Evolutionary conservation across 2,888 invertebrate species (phyloP).

Genomic region (Mimumesa dahlbomi): DNA sequence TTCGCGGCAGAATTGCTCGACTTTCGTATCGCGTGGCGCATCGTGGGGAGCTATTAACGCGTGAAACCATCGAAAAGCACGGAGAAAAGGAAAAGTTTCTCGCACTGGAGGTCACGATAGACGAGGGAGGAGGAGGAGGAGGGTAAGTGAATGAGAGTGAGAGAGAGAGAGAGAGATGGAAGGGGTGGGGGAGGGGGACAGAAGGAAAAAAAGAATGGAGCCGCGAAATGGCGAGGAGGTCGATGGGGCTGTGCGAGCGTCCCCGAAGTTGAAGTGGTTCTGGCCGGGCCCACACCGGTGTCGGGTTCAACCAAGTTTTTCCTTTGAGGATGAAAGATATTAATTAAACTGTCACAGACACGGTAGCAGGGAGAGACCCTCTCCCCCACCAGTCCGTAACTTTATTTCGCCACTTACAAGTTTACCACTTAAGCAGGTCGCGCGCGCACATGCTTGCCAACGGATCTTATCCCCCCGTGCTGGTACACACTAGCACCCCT

Average conservation of each 20-base stretch:
- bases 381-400: conserved; percentile 71
- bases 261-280: conserved; percentile 63
- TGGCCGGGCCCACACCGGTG: conserved; percentile 42
- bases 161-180: too few relatives aligned
- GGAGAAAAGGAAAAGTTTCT: conserved; percentile 24
- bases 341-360: conserved; percentile 80
- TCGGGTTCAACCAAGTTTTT: conserved; percentile 76
- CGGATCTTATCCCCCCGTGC: conserved; percentile 24
- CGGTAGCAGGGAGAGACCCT: conserved; percentile 68
- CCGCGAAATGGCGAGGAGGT: conserved; percentile 17
- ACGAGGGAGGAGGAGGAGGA: neutral
- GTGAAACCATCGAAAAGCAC: conserved; percentile 22
- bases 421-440: conserved; percentile 70
- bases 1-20: conserved; percentile 4
- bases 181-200: neutral
- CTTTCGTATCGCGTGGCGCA: neutral
- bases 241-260: conserved; percentile 25
- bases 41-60: conserved; percentile 13
- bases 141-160: neutral
- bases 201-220: conserved; percentile 20
- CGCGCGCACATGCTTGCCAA: neutral
- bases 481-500: too few relatives aligned
- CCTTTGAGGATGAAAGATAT: conserved; percentile 79
- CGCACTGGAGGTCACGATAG: neutral
- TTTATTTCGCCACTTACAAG: conserved; percentile 79